These are phyloP conservation scores for Dryocosmus kuriphilus DNA, from an alignment of 2,888 invertebrate genomes.

Conservation along the genomic window DNA sequence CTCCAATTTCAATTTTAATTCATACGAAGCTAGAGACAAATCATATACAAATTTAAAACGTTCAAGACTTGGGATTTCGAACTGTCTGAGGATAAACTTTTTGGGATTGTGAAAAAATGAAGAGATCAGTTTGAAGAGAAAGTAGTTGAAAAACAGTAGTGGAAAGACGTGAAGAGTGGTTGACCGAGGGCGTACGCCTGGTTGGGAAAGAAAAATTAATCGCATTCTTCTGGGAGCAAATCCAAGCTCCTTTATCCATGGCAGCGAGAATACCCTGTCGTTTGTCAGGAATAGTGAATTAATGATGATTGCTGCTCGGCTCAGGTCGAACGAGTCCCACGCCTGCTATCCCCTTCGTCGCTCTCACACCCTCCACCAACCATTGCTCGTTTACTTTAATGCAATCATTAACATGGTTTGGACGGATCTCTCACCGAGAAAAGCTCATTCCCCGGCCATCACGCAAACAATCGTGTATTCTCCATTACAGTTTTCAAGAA, in stretches of 20 bases:
- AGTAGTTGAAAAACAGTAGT: slow-evolving; percentile 15
- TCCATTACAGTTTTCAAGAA: background rate
- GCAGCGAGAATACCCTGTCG: slow-evolving; percentile 71
- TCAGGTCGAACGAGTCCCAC: slow-evolving; percentile 65
- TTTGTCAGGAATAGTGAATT: slow-evolving; percentile 75
- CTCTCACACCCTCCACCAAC: slow-evolving; percentile 40
- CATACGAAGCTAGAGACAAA: no score
- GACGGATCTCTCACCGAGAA: slow-evolving; percentile 20
- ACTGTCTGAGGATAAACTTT: background rate
- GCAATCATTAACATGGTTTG: slow-evolving; percentile 67
- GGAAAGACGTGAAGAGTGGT: slow-evolving; percentile 53
- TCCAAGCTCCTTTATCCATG: slow-evolving; percentile 72
- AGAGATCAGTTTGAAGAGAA: background rate
- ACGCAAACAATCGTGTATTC: background rate
- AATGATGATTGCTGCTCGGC: slow-evolving; percentile 73
- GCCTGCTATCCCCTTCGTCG: slow-evolving; percentile 61
- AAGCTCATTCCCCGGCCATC: slow-evolving; percentile 12
- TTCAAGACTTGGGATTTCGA: no score
- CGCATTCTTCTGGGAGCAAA: slow-evolving; percentile 71
- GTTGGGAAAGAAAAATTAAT: slow-evolving; percentile 71
- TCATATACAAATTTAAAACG: no score
- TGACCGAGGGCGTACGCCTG: slow-evolving; percentile 62
- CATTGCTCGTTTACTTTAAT: slow-evolving; percentile 71
- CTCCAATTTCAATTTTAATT: no score
- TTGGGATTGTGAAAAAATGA: background rate